Evolutionary conservation across 1,140 invertebrate genomes (phyloP).

Genomic region (Trichonephila clavata): DNA sequence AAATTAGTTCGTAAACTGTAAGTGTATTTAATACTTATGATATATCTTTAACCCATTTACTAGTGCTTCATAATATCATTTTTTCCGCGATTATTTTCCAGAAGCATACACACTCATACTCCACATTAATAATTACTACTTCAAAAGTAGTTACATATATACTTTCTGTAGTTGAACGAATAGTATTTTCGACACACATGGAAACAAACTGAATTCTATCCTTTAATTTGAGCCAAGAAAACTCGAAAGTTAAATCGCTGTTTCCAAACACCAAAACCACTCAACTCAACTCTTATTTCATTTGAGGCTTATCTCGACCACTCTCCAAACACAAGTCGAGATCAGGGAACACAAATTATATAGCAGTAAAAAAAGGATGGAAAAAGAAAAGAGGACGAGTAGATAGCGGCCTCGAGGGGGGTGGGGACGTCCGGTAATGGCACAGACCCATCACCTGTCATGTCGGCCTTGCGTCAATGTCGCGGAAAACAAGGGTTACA

Average conservation of each 20-base stretch:
- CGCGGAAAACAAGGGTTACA: slow-evolving; percentile 1
- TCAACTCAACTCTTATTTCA: neutral
- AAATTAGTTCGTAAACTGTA: too few species aligned
- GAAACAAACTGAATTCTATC: too few species aligned
- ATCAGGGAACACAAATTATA: neutral
- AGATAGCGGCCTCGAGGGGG: neutral
- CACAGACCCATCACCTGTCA: slow-evolving; percentile 32
- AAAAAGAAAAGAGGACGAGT: neutral
- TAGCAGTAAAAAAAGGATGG: neutral
- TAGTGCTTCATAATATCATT: too few species aligned
- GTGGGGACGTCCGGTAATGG: slow-evolving; percentile 21
- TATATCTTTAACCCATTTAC: too few species aligned
- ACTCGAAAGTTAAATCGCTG: neutral
- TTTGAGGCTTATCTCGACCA: neutral
- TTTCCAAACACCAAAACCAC: neutral
- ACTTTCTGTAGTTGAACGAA: too few species aligned
- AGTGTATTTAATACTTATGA: too few species aligned
- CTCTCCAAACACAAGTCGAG: neutral
- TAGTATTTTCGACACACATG: too few species aligned
- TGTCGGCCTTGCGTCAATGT: slow-evolving; percentile 6
- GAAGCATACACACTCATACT: too few species aligned
- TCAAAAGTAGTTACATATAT: too few species aligned
- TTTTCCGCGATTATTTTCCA: too few species aligned
- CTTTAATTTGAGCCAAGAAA: too few species aligned
- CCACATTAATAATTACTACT: too few species aligned